These are phyloP conservation scores for Empidonax traillii DNA, from an alignment of 2,113 vertebrate species.

Conservation along the genomic window DNA sequence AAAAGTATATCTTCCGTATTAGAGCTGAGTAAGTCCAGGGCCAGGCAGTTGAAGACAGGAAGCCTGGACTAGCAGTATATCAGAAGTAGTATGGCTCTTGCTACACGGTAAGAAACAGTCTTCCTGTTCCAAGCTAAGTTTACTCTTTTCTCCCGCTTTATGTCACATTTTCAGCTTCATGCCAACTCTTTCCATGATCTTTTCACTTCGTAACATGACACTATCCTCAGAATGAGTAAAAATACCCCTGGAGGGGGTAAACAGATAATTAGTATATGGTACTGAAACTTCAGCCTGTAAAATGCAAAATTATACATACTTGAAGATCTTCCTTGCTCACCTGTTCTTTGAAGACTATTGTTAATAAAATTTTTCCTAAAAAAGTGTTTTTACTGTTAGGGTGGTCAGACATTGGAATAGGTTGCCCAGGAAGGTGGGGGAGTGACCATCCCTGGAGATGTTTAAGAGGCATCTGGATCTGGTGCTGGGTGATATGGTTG, in stretches of 20 bases:
- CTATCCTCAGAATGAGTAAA: background rate
- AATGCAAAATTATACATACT: background rate
- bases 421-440: background rate
- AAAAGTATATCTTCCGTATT: background rate
- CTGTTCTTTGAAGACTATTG: background rate
- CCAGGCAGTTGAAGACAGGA: background rate
- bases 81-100: background rate
- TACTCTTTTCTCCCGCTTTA: background rate
- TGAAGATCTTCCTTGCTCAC: background rate
- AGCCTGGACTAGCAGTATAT: background rate
- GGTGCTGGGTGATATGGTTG: background rate
- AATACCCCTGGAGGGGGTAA: fast-evolving
- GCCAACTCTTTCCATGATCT: background rate
- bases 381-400: background rate
- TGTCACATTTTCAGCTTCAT: background rate
- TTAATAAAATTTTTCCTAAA: background rate
- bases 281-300: background rate
- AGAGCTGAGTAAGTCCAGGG: background rate
- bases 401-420: background rate
- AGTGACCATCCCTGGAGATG: background rate
- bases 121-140: background rate
- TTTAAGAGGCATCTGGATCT: background rate
- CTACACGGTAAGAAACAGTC: background rate
- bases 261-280: background rate
- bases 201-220: background rate